These are phyloP conservation scores for Pseudomyrmex cubaensis DNA, from an alignment of 1,140 invertebrate genomes.

Conservation along the genomic window DNA sequence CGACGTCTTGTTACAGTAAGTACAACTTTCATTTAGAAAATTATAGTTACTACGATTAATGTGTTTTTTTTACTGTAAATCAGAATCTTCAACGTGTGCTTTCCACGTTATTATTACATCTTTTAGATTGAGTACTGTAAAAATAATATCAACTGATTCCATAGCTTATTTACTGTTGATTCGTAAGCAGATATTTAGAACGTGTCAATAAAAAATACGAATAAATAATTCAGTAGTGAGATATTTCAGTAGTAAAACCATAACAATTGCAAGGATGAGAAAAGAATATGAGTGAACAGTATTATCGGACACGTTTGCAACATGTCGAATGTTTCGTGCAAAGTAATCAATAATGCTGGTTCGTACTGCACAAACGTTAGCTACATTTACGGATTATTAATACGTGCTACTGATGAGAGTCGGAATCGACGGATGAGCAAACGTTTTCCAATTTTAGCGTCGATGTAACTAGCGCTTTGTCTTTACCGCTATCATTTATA, in stretches of 20 bases:
- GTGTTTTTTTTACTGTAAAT: background rate
- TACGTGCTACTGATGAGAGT: slow-evolving; percentile 60
- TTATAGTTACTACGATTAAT: background rate
- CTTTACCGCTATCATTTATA: slow-evolving; percentile 18
- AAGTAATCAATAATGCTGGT: slow-evolving; percentile 62
- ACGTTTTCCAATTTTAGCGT: slow-evolving; percentile 63
- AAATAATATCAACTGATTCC: background rate
- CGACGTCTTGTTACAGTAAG: slow-evolving; percentile 31
- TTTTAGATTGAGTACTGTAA: background rate
- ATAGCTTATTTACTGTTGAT: background rate
- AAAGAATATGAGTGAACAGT: slow-evolving; percentile 21
- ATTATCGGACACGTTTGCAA: slow-evolving; percentile 26
- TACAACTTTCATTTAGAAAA: slow-evolving; percentile 41
- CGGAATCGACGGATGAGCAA: slow-evolving; percentile 65
- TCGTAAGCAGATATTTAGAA: background rate
- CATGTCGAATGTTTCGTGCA: slow-evolving; percentile 66
- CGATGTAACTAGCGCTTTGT: slow-evolving; percentile 61
- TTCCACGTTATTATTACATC: background rate
- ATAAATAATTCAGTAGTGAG: background rate
- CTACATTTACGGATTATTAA: slow-evolving; percentile 62
- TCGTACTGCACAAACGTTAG: slow-evolving; percentile 59
- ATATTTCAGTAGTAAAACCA: slow-evolving; percentile 11
- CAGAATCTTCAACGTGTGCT: background rate
- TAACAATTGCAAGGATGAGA: background rate
- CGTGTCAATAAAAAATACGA: too few relatives aligned